A percentile compares a stretch with the other conserved stretches of the same genome.
phyloP scores from a whole-genome alignment of 1,140 invertebrate species.

The Acromyrmex echinatior region DNA sequence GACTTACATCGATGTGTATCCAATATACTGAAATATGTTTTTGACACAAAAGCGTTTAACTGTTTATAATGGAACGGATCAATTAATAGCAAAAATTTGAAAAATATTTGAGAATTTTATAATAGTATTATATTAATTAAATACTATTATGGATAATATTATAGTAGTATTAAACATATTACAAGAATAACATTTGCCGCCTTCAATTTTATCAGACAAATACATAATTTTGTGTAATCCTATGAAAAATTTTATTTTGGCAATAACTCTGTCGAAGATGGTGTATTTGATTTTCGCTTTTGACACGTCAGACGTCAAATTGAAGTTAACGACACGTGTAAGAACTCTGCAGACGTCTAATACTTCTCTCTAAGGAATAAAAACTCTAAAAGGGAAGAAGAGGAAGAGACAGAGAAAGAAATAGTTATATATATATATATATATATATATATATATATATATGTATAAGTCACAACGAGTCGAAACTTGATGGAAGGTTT shows the following conservation, averaged over 20 bases:
- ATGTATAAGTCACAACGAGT: too few species aligned
- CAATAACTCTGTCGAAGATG: neutral
- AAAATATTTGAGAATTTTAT: neutral
- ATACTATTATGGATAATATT: too few species aligned
- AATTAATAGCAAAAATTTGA: neutral
- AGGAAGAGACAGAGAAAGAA: neutral
- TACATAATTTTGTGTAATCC: neutral
- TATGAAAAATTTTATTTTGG: neutral
- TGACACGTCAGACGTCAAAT: slow-evolving; percentile 58
- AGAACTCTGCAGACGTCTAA: slow-evolving; percentile 38
- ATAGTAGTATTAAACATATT: neutral
- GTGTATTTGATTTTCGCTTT: slow-evolving; percentile 51
- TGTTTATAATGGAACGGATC: neutral
- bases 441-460: too few species aligned
- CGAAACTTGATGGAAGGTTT: slow-evolving; percentile 58
- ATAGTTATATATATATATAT: too few species aligned
- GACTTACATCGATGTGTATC: neutral
- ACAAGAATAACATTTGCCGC: neutral
- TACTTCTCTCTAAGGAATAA: slow-evolving; percentile 22
- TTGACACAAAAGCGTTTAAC: neutral
- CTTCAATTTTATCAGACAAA: neutral
- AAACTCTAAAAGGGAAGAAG: slow-evolving; percentile 15
- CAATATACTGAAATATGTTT: neutral
- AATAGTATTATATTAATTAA: too few species aligned
- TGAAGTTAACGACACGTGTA: slow-evolving; percentile 47